phyloP scores from a whole-genome alignment of 35 echinoderm and acorn worm genomes.

The Apostichopus californicus region DNA sequence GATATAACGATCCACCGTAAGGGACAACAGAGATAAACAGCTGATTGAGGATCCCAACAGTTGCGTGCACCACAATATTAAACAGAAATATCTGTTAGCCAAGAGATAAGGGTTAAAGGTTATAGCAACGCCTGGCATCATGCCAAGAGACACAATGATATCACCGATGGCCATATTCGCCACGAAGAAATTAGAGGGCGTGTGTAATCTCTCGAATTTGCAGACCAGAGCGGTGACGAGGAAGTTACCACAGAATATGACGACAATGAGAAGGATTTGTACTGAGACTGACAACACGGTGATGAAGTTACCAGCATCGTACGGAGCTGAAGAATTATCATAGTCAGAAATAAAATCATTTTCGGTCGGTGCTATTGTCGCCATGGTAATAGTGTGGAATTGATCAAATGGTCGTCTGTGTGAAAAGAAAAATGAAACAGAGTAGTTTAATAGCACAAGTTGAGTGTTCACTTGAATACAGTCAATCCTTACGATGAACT shows the following conservation, averaged over 20 bases:
- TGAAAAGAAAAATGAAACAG: too few species aligned
- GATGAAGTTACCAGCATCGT: slow-evolving; percentile 29
- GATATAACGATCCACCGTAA: slow-evolving; percentile 60
- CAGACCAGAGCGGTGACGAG: slow-evolving; percentile 35
- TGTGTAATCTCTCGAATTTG: slow-evolving; percentile 38
- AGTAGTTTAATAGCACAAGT: too few species aligned
- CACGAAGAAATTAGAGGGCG: slow-evolving; percentile 59
- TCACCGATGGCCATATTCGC: slow-evolving; percentile 58
- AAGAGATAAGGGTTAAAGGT: slow-evolving; percentile 47
- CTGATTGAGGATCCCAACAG: slow-evolving; percentile 38
- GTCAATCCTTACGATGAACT: too few species aligned
- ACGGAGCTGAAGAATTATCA: neutral
- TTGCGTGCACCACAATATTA: slow-evolving; percentile 40
- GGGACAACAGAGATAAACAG: slow-evolving; percentile 29
- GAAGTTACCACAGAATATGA: slow-evolving; percentile 59
- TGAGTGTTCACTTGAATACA: too few species aligned
- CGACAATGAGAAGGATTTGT: slow-evolving; percentile 31
- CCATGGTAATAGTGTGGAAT: neutral
- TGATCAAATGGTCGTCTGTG: too few species aligned
- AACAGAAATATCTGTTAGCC: slow-evolving; percentile 21
- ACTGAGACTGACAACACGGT: slow-evolving; percentile 38
- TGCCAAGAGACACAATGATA: slow-evolving; percentile 48
- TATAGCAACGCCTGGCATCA: slow-evolving; percentile 53
- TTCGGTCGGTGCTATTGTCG: neutral
- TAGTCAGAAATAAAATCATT: neutral